A percentile compares a stretch with the other conserved stretches of the same genome.
Evolutionary conservation across 2,888 invertebrate species (phyloP).

Genomic region (Megalurothrips usitatus): DNA sequence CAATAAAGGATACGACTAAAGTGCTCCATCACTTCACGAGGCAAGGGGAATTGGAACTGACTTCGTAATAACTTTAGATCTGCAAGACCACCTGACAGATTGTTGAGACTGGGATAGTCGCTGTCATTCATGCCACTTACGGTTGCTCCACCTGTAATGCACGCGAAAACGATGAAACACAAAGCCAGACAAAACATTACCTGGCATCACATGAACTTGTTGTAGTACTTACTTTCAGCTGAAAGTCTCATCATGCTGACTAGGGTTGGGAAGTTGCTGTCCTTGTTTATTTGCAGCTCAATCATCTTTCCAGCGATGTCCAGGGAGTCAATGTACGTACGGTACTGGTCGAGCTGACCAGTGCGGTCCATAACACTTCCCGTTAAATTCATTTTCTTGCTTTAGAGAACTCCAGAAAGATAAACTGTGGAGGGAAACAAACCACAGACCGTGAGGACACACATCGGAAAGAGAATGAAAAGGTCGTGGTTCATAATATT

Average conservation of each 20-base stretch:
- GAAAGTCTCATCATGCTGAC: conserved; percentile 55
- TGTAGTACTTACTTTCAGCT: conserved; percentile 45
- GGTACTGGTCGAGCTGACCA: conserved; percentile 28
- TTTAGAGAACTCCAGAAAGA: background rate
- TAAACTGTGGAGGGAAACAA: background rate
- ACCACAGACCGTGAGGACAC: background rate
- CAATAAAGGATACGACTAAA: conserved; percentile 81
- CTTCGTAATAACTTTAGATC: conserved; percentile 74
- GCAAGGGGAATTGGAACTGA: conserved; percentile 79
- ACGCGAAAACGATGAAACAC: background rate
- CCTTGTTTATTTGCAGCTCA: conserved; percentile 66
- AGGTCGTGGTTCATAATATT: background rate
- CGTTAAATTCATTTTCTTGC: background rate
- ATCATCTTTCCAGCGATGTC: conserved; percentile 76
- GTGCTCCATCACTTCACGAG: conserved; percentile 91
- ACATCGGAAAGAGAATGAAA: too few species aligned
- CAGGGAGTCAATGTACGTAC: conserved; percentile 56
- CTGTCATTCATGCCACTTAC: conserved; percentile 86
- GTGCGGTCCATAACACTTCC: conserved; percentile 8
- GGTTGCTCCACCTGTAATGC: conserved; percentile 63
- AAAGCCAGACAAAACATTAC: conserved; percentile 23
- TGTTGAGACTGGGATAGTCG: conserved; percentile 81
- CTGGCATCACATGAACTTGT: background rate
- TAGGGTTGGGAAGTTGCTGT: conserved; percentile 67
- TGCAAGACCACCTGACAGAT: conserved; percentile 61